phyloP scores from a whole-genome alignment of 2,113 vertebrate species.

The Chaetura pelagica region DNA sequence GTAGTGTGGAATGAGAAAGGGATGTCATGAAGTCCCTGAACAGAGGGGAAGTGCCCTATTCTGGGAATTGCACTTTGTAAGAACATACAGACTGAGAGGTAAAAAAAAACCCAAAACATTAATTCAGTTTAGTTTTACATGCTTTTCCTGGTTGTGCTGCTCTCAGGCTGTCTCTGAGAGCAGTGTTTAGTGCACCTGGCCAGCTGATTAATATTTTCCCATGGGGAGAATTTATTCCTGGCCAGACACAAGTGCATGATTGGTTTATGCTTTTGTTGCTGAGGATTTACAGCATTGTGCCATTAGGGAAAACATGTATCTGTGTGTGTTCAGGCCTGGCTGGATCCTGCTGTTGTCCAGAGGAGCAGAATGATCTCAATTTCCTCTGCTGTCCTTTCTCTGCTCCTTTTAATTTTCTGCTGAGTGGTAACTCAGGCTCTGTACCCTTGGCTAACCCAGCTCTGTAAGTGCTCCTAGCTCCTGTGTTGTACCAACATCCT shows the following conservation, averaged over 20 bases:
- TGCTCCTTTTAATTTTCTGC: neutral
- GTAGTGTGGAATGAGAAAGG: neutral
- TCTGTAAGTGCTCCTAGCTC: neutral
- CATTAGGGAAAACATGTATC: too few relatives aligned
- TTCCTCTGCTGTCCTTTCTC: neutral
- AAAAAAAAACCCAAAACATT: neutral
- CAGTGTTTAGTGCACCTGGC: neutral
- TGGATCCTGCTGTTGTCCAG: neutral
- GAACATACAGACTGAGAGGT: neutral
- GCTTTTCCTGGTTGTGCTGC: neutral
- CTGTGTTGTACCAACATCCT: neutral
- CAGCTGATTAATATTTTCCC: neutral
- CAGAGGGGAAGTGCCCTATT: neutral
- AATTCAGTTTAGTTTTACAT: neutral
- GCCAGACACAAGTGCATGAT: neutral
- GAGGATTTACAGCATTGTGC: neutral
- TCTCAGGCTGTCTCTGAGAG: neutral
- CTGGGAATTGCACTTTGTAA: neutral
- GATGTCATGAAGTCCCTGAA: neutral
- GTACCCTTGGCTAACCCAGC: too few relatives aligned
- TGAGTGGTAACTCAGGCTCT: neutral
- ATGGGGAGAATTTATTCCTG: neutral
- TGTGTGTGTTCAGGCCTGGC: neutral
- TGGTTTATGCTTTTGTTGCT: neutral
- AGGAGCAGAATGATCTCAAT: neutral